phyloP scores from a whole-genome alignment of 2,888 invertebrate species.

The Tetheella fluctuosa region DNA sequence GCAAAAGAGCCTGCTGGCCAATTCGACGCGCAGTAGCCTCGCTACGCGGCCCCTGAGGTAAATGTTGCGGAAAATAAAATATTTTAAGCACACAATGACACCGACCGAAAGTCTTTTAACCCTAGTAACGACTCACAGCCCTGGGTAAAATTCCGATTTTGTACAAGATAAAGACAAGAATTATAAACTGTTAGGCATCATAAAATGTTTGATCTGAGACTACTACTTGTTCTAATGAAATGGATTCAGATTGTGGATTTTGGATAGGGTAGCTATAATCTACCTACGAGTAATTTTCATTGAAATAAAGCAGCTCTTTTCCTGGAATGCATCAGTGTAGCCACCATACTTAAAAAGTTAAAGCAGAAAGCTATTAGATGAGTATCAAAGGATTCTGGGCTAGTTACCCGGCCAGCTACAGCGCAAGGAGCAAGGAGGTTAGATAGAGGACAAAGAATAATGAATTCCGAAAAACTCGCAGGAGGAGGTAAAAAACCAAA shows the following conservation, averaged over 20 bases:
- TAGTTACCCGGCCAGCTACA: too few relatives aligned
- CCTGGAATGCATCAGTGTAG: too few relatives aligned
- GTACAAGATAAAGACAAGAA: slow-evolving; percentile 45
- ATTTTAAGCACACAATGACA: slow-evolving; percentile 48
- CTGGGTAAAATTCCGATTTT: slow-evolving; percentile 55
- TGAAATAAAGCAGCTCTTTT: too few relatives aligned
- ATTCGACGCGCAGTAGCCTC: background rate
- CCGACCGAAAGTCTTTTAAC: slow-evolving; percentile 51
- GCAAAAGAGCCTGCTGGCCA: slow-evolving; percentile 25
- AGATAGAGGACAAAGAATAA: too few relatives aligned
- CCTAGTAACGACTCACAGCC: slow-evolving; percentile 64
- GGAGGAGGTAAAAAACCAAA: too few relatives aligned
- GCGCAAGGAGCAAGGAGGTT: too few relatives aligned
- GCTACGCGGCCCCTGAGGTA: slow-evolving; percentile 38
- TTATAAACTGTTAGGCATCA: slow-evolving; percentile 38
- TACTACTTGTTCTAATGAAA: background rate
- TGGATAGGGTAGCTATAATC: too few relatives aligned
- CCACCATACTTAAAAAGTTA: too few relatives aligned
- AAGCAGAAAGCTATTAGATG: too few relatives aligned
- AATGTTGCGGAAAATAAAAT: slow-evolving; percentile 57
- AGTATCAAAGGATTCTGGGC: too few relatives aligned
- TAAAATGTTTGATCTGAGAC: slow-evolving; percentile 20
- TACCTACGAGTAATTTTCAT: too few relatives aligned
- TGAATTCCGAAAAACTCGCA: too few relatives aligned
- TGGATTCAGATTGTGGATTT: background rate